Percentiles rank a stretch among this genome's conserved stretches.
Conservation (phyloP, 2,113 vertebrate genomes). For the Sminthopsis crassicaudata region DNA sequence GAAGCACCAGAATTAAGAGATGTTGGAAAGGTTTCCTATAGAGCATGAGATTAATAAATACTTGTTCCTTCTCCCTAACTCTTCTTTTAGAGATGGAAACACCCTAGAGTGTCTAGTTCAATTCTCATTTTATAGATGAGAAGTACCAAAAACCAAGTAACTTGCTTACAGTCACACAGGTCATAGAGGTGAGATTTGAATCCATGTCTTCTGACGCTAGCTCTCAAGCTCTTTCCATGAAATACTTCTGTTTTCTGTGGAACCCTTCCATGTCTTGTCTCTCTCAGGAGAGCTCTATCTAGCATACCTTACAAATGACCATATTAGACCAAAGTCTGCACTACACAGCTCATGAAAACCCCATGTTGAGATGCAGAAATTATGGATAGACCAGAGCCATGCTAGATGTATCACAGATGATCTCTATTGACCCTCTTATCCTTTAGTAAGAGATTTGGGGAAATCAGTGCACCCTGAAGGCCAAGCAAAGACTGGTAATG, state of each 20-base stretch:
- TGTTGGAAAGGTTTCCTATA: neutral
- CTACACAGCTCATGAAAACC: neutral
- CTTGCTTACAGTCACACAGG: neutral
- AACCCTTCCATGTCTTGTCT: neutral
- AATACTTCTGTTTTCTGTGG: neutral
- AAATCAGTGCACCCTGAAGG: neutral
- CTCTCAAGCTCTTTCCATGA: neutral
- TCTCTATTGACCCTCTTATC: neutral
- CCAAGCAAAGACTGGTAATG: neutral
- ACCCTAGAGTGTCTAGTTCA: neutral
- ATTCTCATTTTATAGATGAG: neutral
- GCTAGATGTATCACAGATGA: neutral
- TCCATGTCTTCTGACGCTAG: neutral
- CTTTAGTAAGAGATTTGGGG: neutral
- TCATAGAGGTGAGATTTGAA: neutral
- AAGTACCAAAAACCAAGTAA: neutral
- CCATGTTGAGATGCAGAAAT: neutral
- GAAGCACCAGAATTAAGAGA: neutral
- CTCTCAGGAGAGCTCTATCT: neutral
- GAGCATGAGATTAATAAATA: neutral
- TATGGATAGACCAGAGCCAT: neutral
- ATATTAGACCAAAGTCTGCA: neutral
- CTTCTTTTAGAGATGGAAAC: neutral
- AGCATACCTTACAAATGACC: neutral
- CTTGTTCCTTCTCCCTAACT: neutral